Evolutionary conservation across 2,888 invertebrate species (phyloP), one percentile per base, ranked within the genome.

Genomic region (Tuberolachnus salignus): DNA sequence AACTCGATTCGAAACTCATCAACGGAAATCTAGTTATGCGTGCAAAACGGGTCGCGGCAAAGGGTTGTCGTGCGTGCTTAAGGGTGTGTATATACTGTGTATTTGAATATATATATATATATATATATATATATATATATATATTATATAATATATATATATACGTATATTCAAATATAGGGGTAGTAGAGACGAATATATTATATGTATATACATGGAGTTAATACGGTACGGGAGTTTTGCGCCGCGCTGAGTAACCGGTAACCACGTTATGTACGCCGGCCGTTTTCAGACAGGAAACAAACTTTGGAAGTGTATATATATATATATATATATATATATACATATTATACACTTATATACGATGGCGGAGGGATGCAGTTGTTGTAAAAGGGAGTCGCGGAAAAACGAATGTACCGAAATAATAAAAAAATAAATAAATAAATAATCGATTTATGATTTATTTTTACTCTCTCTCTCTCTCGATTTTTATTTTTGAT

Each of bases 1-100:
- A 81, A 81, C 80, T 81, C 82, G 81, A 82, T 81, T 73, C 80
- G 81, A 82, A 82, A 82, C 82, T 82, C 82, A 82, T 82, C 80
- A 74, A 81, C 82, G 82, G 82, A 81, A 81, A 82, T 82, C 80
- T 80, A 80, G 81, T 81, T 81, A 81, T 74, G 70, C 69, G 81
- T 70, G 74, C 70, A 64, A 71, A 81, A 63, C 67, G 80, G 67
- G 67, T 49, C 67, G 69, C 59, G 64, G 66, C 64, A 26, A 75
- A 75, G 75, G 66, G 75, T 57, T 75, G 75, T 75, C 66, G 75
- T 75, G 75, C 75, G 75, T 75, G 75, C 75, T 69, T n/a, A 49
- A 34, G 66, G 59, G 49, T 78, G 21, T 78, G 21, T 59, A 49
- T 59, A 34, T 44, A 21, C 14, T 34, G n/a, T n/a, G 34, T 69